Conservation (phyloP, 2,888 invertebrate species). For the Choreutis nemorana region DNA sequence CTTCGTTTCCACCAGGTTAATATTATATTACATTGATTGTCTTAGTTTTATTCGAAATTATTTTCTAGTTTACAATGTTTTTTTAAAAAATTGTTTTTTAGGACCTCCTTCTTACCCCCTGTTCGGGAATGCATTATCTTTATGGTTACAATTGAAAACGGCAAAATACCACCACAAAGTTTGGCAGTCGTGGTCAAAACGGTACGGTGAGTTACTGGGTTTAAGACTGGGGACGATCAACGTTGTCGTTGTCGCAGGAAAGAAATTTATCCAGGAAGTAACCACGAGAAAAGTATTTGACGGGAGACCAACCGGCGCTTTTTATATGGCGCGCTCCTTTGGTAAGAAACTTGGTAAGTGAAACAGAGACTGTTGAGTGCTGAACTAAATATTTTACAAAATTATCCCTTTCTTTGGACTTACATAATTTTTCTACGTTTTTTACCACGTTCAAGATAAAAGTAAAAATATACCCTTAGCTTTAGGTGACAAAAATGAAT, state of each 20-base stretch:
- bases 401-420: too few relatives aligned
- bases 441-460: too few relatives aligned
- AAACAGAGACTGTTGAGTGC: neutral
- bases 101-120: slow-evolving; percentile 40
- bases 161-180: slow-evolving; percentile 61
- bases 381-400: neutral
- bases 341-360: slow-evolving; percentile 72
- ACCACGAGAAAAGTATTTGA: slow-evolving; percentile 71
- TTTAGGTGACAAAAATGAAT: too few relatives aligned
- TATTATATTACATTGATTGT: slow-evolving; percentile 1
- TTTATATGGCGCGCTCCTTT: slow-evolving; percentile 73
- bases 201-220: slow-evolving; percentile 73
- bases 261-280: slow-evolving; percentile 69
- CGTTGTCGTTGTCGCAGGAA: slow-evolving; percentile 70
- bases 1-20: slow-evolving; percentile 21
- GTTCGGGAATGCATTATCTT: slow-evolving; percentile 40
- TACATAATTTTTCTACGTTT: too few relatives aligned
- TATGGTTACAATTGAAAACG: slow-evolving; percentile 28
- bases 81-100: slow-evolving; percentile 17
- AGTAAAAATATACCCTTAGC: too few relatives aligned
- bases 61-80: slow-evolving; percentile 1
- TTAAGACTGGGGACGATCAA: slow-evolving; percentile 69
- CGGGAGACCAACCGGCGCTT: slow-evolving; percentile 76
- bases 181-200: slow-evolving; percentile 63
- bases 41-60: neutral